Conservation (phyloP, 2,888 invertebrate genomes). For the Eutolmus rufibarbis region DNA sequence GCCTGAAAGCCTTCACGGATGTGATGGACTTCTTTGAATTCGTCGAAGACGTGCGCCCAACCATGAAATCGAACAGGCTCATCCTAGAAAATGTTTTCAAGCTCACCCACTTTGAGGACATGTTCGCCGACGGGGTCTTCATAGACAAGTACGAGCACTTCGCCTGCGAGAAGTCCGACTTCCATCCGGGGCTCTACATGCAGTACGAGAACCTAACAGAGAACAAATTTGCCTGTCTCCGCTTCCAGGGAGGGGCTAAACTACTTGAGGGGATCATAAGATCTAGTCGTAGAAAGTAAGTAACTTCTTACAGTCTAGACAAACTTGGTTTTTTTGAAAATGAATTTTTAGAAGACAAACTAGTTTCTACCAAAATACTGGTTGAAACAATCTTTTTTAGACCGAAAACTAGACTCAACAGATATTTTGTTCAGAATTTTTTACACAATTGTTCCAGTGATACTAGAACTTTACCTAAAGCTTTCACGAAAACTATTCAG, state of each 20-base stretch:
- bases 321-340: too few species aligned
- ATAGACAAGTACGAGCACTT: slow-evolving; percentile 79
- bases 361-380: too few species aligned
- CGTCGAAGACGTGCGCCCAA: slow-evolving; percentile 66
- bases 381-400: too few species aligned
- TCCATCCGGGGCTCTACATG: slow-evolving; percentile 67
- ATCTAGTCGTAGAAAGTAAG: neutral
- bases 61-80: slow-evolving; percentile 44
- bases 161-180: slow-evolving; percentile 62
- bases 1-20: slow-evolving; percentile 75
- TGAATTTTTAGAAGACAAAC: too few species aligned
- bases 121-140: slow-evolving; percentile 83
- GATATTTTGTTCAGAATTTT: too few species aligned
- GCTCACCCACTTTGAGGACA: slow-evolving; percentile 84
- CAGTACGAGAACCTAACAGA: slow-evolving; percentile 73
- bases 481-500: too few species aligned
- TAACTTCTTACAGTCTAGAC: neutral
- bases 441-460: too few species aligned
- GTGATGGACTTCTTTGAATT: slow-evolving; percentile 88
- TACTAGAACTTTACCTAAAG: too few species aligned
- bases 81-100: slow-evolving; percentile 79
- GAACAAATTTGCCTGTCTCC: slow-evolving; percentile 68
- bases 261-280: slow-evolving; percentile 70
- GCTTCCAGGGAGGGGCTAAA: slow-evolving; percentile 80
- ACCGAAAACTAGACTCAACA: too few species aligned